Base-by-base conservation (phyloP, 2,113 vertebrate species). In the Anas platyrhynchos region DNA sequence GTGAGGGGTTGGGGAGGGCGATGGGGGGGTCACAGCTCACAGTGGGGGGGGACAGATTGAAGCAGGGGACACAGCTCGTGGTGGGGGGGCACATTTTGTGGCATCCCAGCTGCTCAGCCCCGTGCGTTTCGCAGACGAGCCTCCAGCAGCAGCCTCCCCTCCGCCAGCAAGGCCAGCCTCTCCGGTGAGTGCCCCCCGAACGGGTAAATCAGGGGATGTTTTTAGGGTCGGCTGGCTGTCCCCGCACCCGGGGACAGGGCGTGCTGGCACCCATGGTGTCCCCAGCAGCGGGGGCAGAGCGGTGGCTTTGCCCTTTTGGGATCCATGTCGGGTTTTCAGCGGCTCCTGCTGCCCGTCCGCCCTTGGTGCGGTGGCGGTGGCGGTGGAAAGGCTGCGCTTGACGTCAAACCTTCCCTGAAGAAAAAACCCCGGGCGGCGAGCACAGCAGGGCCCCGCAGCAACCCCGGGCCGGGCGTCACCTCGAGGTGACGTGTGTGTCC, bases 101-200 rank as follows among this genome's bases (percentile, higher is more conserved):
- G 73, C 46, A 43, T 58, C 65, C 41, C 25, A 5, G 2, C 3
- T 0, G 0, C 56, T 75, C 52, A 89, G n/a, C 43, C 27, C 93
- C 31, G 48, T 46, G 4, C 9, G 7, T 93, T 72, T 94, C 4
- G 4, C 96, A 99, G 99, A 96, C 97, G 97, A 43, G 90, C 97
- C 1, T 97, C 98, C 2, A 95, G 97, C 85, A 98, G 91, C 93
- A 98, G 98, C 86, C 97, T 98, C 17, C 96, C 97, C 29, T 96
- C 98, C 4, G 96, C 98, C 93, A 98, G 98, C 97, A 99, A 98
- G 94, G 94, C 97, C 67, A 97, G 95, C 79, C 96, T 98, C 1
- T 93, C 98, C 82, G 99, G 99, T 99, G 95, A 93, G 98, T 86
- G 48, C 20, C 0, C 14, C 41, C 7, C 7, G 4, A 2, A 1